Percentiles rank a stretch among this genome's conserved stretches.
Conservation (phyloP, 2,888 invertebrate genomes). For the Andrena bucephala region DNA sequence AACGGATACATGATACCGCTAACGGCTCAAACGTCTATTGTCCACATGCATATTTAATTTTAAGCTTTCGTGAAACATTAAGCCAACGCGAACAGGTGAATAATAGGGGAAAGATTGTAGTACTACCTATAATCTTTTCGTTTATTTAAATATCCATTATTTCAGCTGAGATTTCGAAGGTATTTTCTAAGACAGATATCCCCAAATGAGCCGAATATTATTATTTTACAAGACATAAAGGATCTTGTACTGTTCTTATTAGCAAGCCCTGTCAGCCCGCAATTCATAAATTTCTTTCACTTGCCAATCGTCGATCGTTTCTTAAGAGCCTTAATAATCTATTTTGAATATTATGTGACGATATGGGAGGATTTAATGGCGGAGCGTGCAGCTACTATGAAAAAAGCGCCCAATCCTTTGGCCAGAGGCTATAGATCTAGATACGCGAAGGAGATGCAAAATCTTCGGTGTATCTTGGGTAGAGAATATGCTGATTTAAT, state of each 20-base stretch:
- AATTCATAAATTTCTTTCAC: slow-evolving; percentile 88
- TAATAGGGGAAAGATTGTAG: background rate
- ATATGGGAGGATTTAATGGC: slow-evolving; percentile 87
- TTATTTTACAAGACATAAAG: slow-evolving; percentile 88
- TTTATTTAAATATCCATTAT: slow-evolving; percentile 28
- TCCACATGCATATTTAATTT: slow-evolving; percentile 77
- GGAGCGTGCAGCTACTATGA: slow-evolving; percentile 85
- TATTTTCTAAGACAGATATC: slow-evolving; percentile 87
- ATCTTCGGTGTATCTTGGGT: slow-evolving; percentile 87
- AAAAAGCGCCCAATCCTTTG: slow-evolving; percentile 78
- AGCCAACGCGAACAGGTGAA: slow-evolving; percentile 78
- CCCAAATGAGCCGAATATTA: slow-evolving; percentile 86
- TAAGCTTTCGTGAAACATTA: slow-evolving; percentile 77
- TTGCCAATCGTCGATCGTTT: slow-evolving; percentile 88
- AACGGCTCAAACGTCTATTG: slow-evolving; percentile 70
- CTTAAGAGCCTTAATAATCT: slow-evolving; percentile 88
- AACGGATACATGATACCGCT: slow-evolving; percentile 35
- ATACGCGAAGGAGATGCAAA: slow-evolving; percentile 86
- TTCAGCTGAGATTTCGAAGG: slow-evolving; percentile 87
- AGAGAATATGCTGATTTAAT: slow-evolving; percentile 88
- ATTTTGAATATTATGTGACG: slow-evolving; percentile 88
- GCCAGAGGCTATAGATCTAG: slow-evolving; percentile 75
- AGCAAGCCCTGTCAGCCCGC: slow-evolving; percentile 86
- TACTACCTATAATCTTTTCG: background rate
- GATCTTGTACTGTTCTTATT: slow-evolving; percentile 87